Evolutionary conservation across 2,888 invertebrate species (phyloP).

Genomic region (Tillus elongatus): DNA sequence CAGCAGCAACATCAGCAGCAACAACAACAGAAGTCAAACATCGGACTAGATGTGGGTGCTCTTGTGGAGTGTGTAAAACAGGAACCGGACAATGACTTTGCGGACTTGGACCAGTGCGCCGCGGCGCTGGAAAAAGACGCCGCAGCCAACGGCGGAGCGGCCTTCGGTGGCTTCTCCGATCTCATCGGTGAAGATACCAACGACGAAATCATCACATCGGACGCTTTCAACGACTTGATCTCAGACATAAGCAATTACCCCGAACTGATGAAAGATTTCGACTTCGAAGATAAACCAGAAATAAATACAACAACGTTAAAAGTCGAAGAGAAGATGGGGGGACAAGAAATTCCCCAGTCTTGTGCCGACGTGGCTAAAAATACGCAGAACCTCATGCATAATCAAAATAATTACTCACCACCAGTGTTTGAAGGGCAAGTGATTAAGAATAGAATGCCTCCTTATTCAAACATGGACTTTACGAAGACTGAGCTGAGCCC

Average conservation of each 20-base stretch:
- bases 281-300: conserved; percentile 56
- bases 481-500: conserved; percentile 64
- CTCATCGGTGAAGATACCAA: conserved; percentile 77
- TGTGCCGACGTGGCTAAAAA: conserved; percentile 26
- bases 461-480: conserved; percentile 39
- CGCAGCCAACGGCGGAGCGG: conserved; percentile 58
- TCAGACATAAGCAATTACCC: conserved; percentile 72
- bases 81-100: conserved; percentile 73
- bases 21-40: conserved; percentile 37
- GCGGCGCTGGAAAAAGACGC: conserved; percentile 79
- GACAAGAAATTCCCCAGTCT: conserved; percentile 29
- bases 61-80: conserved; percentile 62
- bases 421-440: conserved; percentile 35
- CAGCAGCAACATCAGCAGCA: conserved; percentile 45
- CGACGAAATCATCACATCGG: conserved; percentile 65
- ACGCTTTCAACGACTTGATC: conserved; percentile 77
- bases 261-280: conserved; percentile 72
- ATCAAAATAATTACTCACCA: conserved; percentile 33
- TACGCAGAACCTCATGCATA: conserved; percentile 33
- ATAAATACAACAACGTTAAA: conserved; percentile 25
- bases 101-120: conserved; percentile 76
- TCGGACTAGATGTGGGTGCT: conserved; percentile 49
- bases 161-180: conserved; percentile 70
- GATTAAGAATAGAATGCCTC: conserved; percentile 24
- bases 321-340: conserved; percentile 35